Evolutionary conservation across 2,888 invertebrate genomes (phyloP), one percentile per base, ranked within the genome.

Genomic region (Cremastobaeus sp.): DNA sequence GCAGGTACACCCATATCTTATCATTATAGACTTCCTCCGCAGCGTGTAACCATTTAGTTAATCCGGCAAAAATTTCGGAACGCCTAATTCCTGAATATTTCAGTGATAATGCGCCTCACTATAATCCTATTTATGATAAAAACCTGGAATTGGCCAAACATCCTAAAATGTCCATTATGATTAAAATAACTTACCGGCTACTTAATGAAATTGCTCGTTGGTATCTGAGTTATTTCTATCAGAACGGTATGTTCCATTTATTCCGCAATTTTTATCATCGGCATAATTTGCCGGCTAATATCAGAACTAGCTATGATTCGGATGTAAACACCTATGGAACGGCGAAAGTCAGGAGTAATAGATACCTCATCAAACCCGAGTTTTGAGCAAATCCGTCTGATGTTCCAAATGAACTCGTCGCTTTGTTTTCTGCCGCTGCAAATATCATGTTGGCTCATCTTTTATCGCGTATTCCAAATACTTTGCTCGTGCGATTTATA

Each of bases 391-490:
- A 5, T 8, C 28, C 5, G 45, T 20, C 15, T 14, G 43, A 43
- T 21, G n/a, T 32, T 34, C 12, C 17, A 15, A n/a, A n/a, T n/a
- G n/a, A n/a, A n/a, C n/a, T n/a, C n/a, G n/a, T n/a, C n/a, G 52
- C 34, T 52, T 71, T 59, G 71, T 59, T 65, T 71, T 34, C 30
- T 34, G 55, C 37, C 30, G 43, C 28, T 59, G 59, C 50, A 69
- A 69, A 69, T 69, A 74, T 74, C 64, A 37, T 5, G 47, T 34
- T 25, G 32, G 30, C 50, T 43, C 60, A 66, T 74, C 65, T 54
- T 64, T 64, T 57, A 64, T 68, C 59, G 48, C 41, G 35, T 62
- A 73, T 74, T 52, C 64, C 50, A 57, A 64, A 64, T 74, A 74
- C 57, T 52, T 74, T 50, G 47, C 54, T 74, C 50, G 47, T 41